Conservation (phyloP, 2,888 invertebrate genomes). For the Trichogramma dendrolimi region DNA sequence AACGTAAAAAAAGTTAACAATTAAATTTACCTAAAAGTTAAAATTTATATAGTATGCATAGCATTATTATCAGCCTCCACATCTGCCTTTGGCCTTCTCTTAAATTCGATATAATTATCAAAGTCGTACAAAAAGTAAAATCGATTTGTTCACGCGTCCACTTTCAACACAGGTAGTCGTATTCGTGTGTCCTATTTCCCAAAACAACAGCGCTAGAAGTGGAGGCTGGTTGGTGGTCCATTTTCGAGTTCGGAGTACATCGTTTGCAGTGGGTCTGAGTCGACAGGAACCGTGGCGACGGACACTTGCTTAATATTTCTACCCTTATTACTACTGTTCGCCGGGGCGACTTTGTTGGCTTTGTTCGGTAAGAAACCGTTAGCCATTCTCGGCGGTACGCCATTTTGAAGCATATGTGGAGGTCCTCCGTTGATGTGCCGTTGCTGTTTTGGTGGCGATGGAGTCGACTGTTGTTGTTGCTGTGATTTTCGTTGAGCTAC, state of each 20-base stretch:
- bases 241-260: constrained; percentile 20
- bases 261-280: constrained; percentile 13
- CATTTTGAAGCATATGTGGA: constrained; percentile 42
- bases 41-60: too few relatives aligned
- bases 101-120: too few relatives aligned
- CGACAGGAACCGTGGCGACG: not conserved
- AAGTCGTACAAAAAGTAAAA: too few relatives aligned
- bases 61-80: too few relatives aligned
- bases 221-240: constrained; percentile 20
- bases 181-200: too few relatives aligned
- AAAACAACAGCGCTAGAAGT: constrained; percentile 16
- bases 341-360: constrained; percentile 37
- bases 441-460: constrained; percentile 16
- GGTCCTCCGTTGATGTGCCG: constrained; percentile 37
- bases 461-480: not conserved
- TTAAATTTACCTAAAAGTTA: too few relatives aligned
- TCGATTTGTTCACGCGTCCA: too few relatives aligned
- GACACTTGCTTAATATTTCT: not conserved
- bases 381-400: constrained; percentile 37
- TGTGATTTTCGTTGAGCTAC: not conserved
- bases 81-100: too few relatives aligned
- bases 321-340: constrained; percentile 27
- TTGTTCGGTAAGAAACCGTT: constrained; percentile 37
- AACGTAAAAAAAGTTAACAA: too few relatives aligned
- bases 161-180: too few relatives aligned